Base-by-base conservation (phyloP, 2,888 invertebrate species). In the Hermaeophaga mercurialis region DNA sequence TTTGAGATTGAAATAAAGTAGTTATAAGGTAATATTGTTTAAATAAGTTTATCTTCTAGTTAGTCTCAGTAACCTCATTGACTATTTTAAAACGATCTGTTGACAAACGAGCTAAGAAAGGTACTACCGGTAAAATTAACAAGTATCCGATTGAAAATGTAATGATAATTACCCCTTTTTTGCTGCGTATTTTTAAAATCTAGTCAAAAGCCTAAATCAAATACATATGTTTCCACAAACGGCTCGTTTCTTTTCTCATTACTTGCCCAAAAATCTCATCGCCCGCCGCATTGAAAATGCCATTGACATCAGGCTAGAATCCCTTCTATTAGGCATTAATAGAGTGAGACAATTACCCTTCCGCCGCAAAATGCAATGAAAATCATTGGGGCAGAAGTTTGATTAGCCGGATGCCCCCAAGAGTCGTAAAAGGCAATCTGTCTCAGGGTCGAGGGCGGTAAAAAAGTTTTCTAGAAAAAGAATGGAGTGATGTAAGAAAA, bases 351-450 rank as follows among this genome's bases (percentile, higher is more conserved):
- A n/a, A 22, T 24, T 34, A 24, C 24, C 11, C 14, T 3, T 18
- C 12, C 26, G 34, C 43, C 31, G 18, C 19, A 33, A 31, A 41
- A 24, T 22, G 34, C 44, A 44, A 55, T 49, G 41, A 55, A 49
- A 49, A 34, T 48, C 55, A 38, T 38, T 15, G 48, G 34, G 12
- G 48, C 38, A 44, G 31, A 55, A 47, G 47, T 55, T 55, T 55
- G 55, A 55, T 55, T 55, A 49, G 44, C 14, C 22, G 26, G 36
- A 31, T 36, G 55, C 44, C 49, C 49, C 36, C 11, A 17, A 33
- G 48, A 33, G 48, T 48, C 34, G 44, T 47, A 49, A 55, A 41
- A 43, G 24, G 34, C 48, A 55, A 55, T 55, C 43, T 49, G 55
- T 55, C 44, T 55, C 44, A 17, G 33, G 18, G 22, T 34, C 7